phyloP scores from a whole-genome alignment of 2,113 vertebrate genomes.

The Ancistrus triradiatus region DNA sequence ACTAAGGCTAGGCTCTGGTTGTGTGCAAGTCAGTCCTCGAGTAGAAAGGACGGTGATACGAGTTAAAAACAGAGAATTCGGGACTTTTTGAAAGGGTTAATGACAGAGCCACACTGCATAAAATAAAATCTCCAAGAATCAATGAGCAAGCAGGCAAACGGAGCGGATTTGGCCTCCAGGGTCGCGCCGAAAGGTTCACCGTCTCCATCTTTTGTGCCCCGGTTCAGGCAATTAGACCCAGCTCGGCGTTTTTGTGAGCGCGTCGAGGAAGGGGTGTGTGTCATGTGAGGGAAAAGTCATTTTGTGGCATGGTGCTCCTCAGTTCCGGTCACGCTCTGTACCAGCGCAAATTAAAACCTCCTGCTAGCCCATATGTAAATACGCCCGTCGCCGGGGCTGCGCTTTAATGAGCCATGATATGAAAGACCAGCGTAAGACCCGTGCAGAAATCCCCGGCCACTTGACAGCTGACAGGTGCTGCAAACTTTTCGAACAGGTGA shows the following conservation, averaged over 20 bases:
- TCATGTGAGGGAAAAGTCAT: constrained; percentile 71
- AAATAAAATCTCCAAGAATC: constrained; percentile 33
- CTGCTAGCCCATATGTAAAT: constrained; percentile 73
- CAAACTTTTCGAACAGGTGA: constrained; percentile 51
- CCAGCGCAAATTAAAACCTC: constrained; percentile 74
- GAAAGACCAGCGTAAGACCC: constrained; percentile 70
- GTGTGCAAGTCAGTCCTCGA: too few relatives aligned
- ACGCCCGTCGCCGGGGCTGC: constrained; percentile 62
- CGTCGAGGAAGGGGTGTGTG: constrained; percentile 20
- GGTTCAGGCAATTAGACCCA: constrained; percentile 70
- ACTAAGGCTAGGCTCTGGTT: too few relatives aligned
- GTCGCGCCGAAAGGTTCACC: constrained; percentile 54
- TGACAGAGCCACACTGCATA: constrained; percentile 24
- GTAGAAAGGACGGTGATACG: too few relatives aligned
- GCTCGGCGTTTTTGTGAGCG: constrained; percentile 60
- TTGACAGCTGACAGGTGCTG: constrained; percentile 73
- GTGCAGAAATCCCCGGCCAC: constrained; percentile 69
- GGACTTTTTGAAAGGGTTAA: constrained; percentile 36
- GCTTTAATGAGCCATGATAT: constrained; percentile 82
- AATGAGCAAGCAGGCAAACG: constrained; percentile 14
- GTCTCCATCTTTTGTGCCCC: constrained; percentile 63
- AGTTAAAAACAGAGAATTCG: background rate
- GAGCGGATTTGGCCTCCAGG: constrained; percentile 23
- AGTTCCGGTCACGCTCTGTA: constrained; percentile 77
- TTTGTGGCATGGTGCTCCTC: constrained; percentile 68